Evolutionary conservation across 1,140 invertebrate species (phyloP), one percentile per base, ranked within the genome.

Genomic region (Conus betulinus): DNA sequence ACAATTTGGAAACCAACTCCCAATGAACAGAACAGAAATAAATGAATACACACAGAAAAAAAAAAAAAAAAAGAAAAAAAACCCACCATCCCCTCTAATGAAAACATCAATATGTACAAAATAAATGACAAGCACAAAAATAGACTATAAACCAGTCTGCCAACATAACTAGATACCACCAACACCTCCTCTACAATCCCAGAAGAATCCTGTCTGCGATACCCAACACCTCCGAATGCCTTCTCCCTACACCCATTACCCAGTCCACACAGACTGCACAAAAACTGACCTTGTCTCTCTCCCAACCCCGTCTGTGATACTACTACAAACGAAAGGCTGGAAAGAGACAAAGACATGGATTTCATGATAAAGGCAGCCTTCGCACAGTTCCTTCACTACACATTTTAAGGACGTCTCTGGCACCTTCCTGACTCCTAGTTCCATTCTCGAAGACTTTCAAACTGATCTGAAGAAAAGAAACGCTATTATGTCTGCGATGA

Each of bases 301-400:
- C 81, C 81, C 52, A 83, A 83, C 20, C 51, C 55, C 17, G 81
- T 52, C 81, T 25, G 51, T 55, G 81, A 83, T 57, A n/a, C n/a
- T 57, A 83, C n/a, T 83, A 83, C 25, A 83, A 83, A 51, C 55
- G 81, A 83, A 83, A 83, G 53, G 81, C 81, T 83, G 81, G 52
- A 83, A 83, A 55, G 17, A 83, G 10, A 83, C 53, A 55, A 20
- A 55, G 20, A 55, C 52, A 17, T 57, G 60, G 11, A 51, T 85
- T 63, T n/a, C 23, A 55, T 17, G 7, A 84, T 3, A 84, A 60
- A 39, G 39, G 39, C 39, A 39, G 39, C 39, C 39, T 39, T 39
- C 39, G 39, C 39, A 39, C 39, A 39, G 39, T 39, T 39, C 39
- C 39, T 39, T 39, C 39, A 39, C 39, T 39, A 39, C 39, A 39